Conservation (phyloP, 2,888 invertebrate genomes). For the Cryptus armator region DNA sequence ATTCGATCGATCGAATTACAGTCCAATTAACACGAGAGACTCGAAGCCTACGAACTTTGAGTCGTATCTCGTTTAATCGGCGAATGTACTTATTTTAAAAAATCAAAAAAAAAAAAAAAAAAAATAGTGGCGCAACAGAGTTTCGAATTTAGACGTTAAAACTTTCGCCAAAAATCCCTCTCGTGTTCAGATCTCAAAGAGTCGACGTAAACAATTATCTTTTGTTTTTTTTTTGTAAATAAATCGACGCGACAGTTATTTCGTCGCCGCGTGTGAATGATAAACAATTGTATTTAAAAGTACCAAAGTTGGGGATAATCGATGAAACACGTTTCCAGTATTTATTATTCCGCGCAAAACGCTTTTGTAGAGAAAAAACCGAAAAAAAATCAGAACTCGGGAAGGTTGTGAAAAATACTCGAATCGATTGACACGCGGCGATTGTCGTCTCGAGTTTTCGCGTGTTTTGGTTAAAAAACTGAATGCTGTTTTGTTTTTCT, state of each 20-base stretch:
- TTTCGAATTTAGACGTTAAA: slow-evolving; percentile 19
- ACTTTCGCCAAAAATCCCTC: slow-evolving; percentile 2
- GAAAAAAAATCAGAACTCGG: not conserved
- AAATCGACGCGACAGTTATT: slow-evolving; percentile 14
- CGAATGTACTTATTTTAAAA: slow-evolving; percentile 60
- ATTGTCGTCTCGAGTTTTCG: slow-evolving; percentile 35
- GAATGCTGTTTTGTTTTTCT: not conserved
- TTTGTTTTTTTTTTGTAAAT: not conserved
- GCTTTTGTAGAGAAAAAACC: not conserved
- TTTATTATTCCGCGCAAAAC: slow-evolving; percentile 23
- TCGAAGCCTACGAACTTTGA: slow-evolving; percentile 49
- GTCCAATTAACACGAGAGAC: slow-evolving; percentile 52
- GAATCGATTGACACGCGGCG: slow-evolving; percentile 44
- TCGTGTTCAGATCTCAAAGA: slow-evolving; percentile 2
- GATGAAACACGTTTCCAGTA: slow-evolving; percentile 17
- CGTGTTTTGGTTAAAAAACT: slow-evolving; percentile 14
- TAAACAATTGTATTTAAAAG: slow-evolving; percentile 19
- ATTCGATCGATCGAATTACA: slow-evolving; percentile 47
- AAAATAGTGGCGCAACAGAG: slow-evolving; percentile 16
- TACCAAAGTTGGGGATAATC: slow-evolving; percentile 31
- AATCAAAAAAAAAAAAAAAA: slow-evolving; percentile 41
- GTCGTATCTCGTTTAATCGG: slow-evolving; percentile 55
- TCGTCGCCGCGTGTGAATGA: slow-evolving; percentile 3
- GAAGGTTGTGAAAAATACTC: slow-evolving; percentile 5
- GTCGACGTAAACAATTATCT: not conserved